phyloP scores from a whole-genome alignment of 2,113 vertebrate species.

The Protomyctophum bolini region DNA sequence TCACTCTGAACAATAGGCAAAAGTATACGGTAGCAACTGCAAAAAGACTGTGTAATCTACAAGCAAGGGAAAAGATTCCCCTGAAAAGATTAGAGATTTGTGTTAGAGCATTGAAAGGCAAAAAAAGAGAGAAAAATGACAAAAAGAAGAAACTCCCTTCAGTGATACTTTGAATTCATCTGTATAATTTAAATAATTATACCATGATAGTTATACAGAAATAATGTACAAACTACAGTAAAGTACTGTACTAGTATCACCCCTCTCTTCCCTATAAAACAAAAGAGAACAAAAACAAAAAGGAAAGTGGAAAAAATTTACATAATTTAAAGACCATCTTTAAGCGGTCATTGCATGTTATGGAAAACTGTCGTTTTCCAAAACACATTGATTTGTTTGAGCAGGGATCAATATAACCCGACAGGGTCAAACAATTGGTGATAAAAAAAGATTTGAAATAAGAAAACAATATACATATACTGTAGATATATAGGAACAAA shows the following conservation, averaged over 20 bases:
- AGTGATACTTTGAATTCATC: constrained; percentile 34
- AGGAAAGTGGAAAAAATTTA: constrained; percentile 27
- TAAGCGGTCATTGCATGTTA: constrained; percentile 37
- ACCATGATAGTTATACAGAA: constrained; percentile 63
- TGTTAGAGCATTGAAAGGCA: constrained; percentile 23
- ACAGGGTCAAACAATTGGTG: constrained; percentile 7
- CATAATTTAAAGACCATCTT: constrained; percentile 59
- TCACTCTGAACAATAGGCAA: constrained; percentile 20
- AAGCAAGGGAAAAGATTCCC: not conserved
- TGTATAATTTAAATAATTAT: constrained; percentile 63
- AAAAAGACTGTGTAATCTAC: not conserved
- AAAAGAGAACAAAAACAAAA: constrained; percentile 2
- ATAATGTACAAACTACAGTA: constrained; percentile 73
- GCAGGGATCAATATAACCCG: constrained; percentile 6
- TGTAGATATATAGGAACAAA: not conserved
- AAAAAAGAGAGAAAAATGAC: constrained; percentile 30
- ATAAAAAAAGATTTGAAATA: not conserved
- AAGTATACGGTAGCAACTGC: constrained; percentile 3
- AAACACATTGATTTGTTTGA: constrained; percentile 52
- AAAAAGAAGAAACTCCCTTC: not conserved
- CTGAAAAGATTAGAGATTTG: constrained; percentile 22
- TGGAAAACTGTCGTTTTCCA: constrained; percentile 23
- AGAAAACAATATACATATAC: not conserved
- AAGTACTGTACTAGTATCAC: constrained; percentile 38
- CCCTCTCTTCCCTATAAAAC: not conserved